phyloP scores from a whole-genome alignment of 2,113 vertebrate species.

The Ramphastos sulfuratus region DNA sequence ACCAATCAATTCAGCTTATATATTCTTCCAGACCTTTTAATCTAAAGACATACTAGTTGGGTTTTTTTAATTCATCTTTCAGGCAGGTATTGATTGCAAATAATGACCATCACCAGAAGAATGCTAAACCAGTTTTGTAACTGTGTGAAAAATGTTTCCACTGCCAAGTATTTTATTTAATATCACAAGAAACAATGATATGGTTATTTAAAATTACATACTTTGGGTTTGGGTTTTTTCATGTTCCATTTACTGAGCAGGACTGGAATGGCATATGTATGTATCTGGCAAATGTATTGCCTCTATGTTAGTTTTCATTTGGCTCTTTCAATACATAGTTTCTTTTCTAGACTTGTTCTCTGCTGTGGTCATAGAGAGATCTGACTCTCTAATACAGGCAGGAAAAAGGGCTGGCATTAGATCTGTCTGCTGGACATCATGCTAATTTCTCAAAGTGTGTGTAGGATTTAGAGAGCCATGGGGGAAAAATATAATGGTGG shows the following conservation, averaged over 20 bases:
- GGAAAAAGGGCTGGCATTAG: not conserved
- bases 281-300: not conserved
- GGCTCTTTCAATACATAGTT: not conserved
- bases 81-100: not conserved
- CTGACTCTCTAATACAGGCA: not conserved
- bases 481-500: not conserved
- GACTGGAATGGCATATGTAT: not conserved
- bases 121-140: not conserved
- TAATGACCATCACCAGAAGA: not conserved
- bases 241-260: not conserved
- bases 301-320: not conserved
- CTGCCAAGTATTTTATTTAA: not conserved
- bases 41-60: not conserved
- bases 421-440: not conserved
- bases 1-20: not conserved
- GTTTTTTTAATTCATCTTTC: not conserved
- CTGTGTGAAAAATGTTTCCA: not conserved
- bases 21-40: not conserved
- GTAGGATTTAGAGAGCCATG: not conserved
- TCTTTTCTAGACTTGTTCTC: not conserved
- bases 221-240: not conserved
- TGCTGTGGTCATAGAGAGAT: not conserved
- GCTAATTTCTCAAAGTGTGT: not conserved
- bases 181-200: not conserved
- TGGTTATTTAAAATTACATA: not conserved